Percentiles rank a stretch among this genome's conserved stretches.
phyloP scores from a whole-genome alignment of 2,797 vertebrate species.

The Schizopygopsis malacanthus region DNA sequence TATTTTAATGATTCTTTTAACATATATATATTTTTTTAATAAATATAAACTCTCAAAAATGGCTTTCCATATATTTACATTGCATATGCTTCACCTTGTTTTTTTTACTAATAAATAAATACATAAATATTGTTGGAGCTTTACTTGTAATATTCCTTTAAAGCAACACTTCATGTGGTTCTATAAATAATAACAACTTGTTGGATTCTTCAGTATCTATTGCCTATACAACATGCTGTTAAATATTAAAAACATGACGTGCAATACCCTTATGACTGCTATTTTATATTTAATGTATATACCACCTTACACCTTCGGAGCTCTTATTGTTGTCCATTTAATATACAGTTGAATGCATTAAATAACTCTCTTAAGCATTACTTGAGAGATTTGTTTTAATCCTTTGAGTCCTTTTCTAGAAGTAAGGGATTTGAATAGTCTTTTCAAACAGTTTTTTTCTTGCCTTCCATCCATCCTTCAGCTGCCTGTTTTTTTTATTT shows the following conservation, averaged over 20 bases:
- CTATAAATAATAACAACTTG: background rate
- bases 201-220: background rate
- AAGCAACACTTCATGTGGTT: background rate
- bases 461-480: constrained; percentile 12
- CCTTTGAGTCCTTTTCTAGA: constrained; percentile 2
- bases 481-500: constrained; percentile 34
- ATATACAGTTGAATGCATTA: background rate
- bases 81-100: background rate
- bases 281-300: background rate
- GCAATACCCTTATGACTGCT: background rate
- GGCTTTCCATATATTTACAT: background rate
- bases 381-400: background rate
- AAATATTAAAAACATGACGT: background rate
- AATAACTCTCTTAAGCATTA: background rate
- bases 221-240: background rate
- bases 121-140: background rate
- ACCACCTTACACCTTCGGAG: background rate
- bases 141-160: background rate
- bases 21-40: too few relatives aligned
- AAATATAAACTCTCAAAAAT: background rate
- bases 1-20: background rate
- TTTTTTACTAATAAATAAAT: too few relatives aligned
- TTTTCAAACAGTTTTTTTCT: constrained; percentile 16
- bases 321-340: background rate
- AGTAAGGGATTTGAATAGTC: constrained; percentile 7